Percentiles rank a stretch among this genome's conserved stretches.
Evolutionary conservation across 1,140 invertebrate species (phyloP).

Genomic region (Drosophila sechellia): DNA sequence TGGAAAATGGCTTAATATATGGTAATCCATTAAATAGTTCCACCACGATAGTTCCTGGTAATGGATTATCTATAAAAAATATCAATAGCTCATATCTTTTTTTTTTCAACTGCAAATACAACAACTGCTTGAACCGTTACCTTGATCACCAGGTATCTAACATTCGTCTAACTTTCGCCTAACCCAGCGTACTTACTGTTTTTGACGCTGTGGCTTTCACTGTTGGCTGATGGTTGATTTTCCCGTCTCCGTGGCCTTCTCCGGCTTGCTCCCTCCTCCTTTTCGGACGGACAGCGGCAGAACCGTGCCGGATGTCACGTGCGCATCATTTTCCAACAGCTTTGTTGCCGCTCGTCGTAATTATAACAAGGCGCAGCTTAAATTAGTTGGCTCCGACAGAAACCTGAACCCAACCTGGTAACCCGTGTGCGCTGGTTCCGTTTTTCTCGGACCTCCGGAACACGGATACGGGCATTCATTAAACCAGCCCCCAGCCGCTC

Average conservation of each 20-base stretch:
- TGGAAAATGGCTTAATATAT: no score
- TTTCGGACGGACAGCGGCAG: conserved; percentile 31
- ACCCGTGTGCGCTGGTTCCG: conserved; percentile 41
- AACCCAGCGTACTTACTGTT: conserved; percentile 7
- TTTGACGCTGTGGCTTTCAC: conserved; percentile 32
- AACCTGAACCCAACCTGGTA: conserved; percentile 41
- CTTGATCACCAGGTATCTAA: background rate
- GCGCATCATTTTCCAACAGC: conserved; percentile 76
- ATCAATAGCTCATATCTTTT: no score
- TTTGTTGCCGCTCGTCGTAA: conserved; percentile 62
- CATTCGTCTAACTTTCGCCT: background rate
- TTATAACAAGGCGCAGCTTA: conserved; percentile 75
- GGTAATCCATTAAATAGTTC: no score
- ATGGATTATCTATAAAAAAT: no score
- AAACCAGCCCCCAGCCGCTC: conserved; percentile 39
- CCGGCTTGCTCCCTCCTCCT: conserved; percentile 19
- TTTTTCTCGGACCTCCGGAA: conserved; percentile 33
- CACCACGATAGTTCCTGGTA: no score
- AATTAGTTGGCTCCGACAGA: conserved; percentile 65
- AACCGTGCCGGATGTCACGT: conserved; percentile 68
- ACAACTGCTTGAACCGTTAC: no score
- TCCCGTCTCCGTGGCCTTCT: conserved; percentile 8
- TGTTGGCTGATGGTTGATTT: conserved; percentile 48
- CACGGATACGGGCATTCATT: conserved; percentile 49
- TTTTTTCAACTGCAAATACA: no score